Percentiles rank a stretch among this genome's conserved stretches.
Evolutionary conservation across 2,113 vertebrate species (phyloP).

Genomic region (Mormyrus iriodes): DNA sequence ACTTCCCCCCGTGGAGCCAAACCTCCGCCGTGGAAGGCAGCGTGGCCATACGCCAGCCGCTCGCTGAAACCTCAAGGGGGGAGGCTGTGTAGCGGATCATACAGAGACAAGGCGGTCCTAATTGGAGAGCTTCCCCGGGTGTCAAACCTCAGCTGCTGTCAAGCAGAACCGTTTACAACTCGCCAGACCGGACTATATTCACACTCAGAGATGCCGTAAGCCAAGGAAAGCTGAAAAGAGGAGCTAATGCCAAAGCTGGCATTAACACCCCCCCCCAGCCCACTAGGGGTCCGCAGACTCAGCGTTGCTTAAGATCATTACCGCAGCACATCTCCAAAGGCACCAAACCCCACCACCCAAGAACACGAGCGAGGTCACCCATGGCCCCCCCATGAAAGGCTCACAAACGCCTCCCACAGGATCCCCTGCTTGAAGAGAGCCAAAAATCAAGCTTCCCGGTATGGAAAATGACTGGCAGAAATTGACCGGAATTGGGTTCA

Average conservation of each 20-base stretch:
- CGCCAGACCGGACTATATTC: background rate
- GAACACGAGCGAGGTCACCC: background rate
- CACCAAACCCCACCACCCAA: background rate
- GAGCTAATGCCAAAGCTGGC: background rate
- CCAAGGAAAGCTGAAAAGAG: too few species aligned
- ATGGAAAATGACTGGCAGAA: background rate
- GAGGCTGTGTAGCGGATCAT: background rate
- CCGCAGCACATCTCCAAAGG: background rate
- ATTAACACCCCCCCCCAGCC: background rate
- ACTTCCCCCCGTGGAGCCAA: background rate
- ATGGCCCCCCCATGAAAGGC: background rate
- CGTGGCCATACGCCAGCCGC: background rate
- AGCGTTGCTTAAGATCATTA: background rate
- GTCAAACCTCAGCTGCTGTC: background rate
- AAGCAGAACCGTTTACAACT: background rate
- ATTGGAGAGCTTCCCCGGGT: slow-evolving; percentile 28
- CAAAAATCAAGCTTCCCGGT: background rate
- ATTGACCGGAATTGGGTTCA: background rate
- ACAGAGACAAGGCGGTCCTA: slow-evolving; percentile 31
- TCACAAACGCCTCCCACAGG: background rate
- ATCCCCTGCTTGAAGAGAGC: background rate
- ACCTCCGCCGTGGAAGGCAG: background rate
- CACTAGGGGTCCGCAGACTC: too few species aligned
- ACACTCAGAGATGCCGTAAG: background rate
- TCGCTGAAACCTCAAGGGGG: background rate